A percentile compares a stretch with the other conserved stretches of the same genome.
Conservation (phyloP, 2,113 vertebrate genomes). For the Geococcyx californianus region DNA sequence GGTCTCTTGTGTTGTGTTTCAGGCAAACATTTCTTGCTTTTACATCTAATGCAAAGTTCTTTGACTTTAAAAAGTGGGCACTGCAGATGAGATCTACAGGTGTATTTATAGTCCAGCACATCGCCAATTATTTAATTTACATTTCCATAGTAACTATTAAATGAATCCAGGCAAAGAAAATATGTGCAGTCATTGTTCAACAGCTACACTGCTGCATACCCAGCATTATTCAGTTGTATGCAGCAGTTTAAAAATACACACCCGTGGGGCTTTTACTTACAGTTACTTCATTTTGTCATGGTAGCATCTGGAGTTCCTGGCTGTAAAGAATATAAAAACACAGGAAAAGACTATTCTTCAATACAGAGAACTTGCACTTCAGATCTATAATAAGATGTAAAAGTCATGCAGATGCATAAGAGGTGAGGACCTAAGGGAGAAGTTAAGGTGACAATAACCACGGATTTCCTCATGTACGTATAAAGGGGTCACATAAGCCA, state of each 20-base stretch:
- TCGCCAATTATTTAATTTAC: constrained; percentile 30
- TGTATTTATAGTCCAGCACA: constrained; percentile 23
- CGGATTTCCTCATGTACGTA: neutral
- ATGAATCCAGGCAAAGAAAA: neutral
- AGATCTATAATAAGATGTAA: neutral
- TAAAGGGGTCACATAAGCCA: neutral
- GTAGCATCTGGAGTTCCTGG: neutral
- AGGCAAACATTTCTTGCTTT: neutral
- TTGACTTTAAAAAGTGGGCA: neutral
- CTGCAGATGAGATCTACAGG: neutral
- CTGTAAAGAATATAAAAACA: neutral
- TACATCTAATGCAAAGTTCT: neutral
- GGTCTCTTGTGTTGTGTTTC: neutral
- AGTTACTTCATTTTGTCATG: neutral
- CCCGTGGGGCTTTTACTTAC: neutral
- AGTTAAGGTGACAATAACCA: neutral
- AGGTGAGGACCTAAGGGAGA: neutral
- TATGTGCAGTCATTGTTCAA: neutral
- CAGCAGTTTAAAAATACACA: neutral
- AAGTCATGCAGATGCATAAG: neutral
- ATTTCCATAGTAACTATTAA: constrained; percentile 42
- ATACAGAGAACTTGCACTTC: neutral
- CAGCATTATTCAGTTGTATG: neutral
- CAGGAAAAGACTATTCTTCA: neutral
- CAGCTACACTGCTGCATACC: neutral